These are phyloP conservation scores for Rhizoglyphus robini DNA, from an alignment of 1,140 invertebrate species.

Conservation along the genomic window DNA sequence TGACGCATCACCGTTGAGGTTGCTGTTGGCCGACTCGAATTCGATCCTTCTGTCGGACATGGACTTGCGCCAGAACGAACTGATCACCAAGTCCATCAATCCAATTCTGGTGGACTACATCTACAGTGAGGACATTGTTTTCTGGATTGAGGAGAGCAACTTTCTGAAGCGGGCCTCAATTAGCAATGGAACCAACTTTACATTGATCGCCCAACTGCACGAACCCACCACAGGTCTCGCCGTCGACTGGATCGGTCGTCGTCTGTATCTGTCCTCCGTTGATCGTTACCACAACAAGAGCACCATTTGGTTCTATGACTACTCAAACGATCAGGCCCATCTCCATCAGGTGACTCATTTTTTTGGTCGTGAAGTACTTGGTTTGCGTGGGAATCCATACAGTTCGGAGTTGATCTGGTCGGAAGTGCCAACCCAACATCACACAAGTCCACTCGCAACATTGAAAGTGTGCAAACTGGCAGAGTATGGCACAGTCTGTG, in stretches of 20 bases:
- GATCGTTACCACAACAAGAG: constrained; percentile 32
- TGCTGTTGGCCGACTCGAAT: constrained; percentile 55
- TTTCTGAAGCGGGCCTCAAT: constrained; percentile 45
- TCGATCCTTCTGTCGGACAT: constrained; percentile 55
- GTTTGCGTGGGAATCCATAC: constrained; percentile 47
- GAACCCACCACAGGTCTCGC: constrained; percentile 51
- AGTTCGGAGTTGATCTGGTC: constrained; percentile 48
- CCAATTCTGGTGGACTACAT: constrained; percentile 32
- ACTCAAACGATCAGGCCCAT: neutral
- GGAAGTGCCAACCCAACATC: neutral
- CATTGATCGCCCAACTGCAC: constrained; percentile 50
- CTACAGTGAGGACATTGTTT: constrained; percentile 50
- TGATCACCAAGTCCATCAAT: constrained; percentile 30
- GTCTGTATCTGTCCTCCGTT: constrained; percentile 60
- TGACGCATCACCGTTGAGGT: constrained; percentile 56
- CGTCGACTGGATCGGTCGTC: constrained; percentile 68
- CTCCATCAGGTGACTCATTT: constrained; percentile 38
- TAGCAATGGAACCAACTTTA: constrained; percentile 32
- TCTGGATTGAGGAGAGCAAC: constrained; percentile 67
- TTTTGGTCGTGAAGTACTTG: constrained; percentile 45
- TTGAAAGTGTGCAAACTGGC: constrained; percentile 1
- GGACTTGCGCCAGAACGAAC: constrained; percentile 42
- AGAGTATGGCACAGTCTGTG: neutral
- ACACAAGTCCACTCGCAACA: neutral
- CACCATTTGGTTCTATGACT: constrained; percentile 35